Base-by-base conservation (phyloP, 1,140 invertebrate species). In the Drosophila takahashii region DNA sequence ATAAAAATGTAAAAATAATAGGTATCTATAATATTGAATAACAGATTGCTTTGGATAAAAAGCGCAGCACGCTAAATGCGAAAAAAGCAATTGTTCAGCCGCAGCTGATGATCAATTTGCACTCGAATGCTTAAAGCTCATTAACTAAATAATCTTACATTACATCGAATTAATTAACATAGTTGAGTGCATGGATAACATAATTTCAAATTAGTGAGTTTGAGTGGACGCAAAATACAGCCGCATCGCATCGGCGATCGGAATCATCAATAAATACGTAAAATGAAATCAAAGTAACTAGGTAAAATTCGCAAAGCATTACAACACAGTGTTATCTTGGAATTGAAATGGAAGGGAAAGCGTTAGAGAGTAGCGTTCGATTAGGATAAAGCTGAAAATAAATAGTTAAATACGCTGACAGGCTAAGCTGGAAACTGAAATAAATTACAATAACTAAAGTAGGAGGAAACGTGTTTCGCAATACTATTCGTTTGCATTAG, bases 141-240 rank as follows among this genome's bases (percentile, higher is more conserved):
- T 34, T 36, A 67, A 65, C 45, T 51, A 50, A 62, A 41, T 62
- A 47, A 9, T 26, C 58, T 29, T 45, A 51, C 39, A 48, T 61
- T 48, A 74, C 41, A 62, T 64, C 44, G 26, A 67, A 66, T 48
- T 58, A 64, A 50, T 66, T 60, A 79, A 84, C 78, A 77, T 67
- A 64, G 52, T 60, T 77, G 59, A 66, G 59, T 60, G 52, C 70
- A 62, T 57, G 16, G 18, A 47, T 57, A 61, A 67, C 65, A 65
- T 66, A 79, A 65, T 76, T 79, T 72, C 57, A 60, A 61, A 69
- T 69, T 36, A 79, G 59, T 67, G 34, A 60, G 53, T 59, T 65
- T 77, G 58, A 86, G 57, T 79, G 79, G 81, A 86, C 81, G 81
- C 81, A 86, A 86, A 71, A 75, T 81, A 79, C 56, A 77, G 79